These are phyloP conservation scores for Callorhinus ursinus DNA, from an alignment of 2,113 vertebrate genomes.

Conservation along the genomic window DNA sequence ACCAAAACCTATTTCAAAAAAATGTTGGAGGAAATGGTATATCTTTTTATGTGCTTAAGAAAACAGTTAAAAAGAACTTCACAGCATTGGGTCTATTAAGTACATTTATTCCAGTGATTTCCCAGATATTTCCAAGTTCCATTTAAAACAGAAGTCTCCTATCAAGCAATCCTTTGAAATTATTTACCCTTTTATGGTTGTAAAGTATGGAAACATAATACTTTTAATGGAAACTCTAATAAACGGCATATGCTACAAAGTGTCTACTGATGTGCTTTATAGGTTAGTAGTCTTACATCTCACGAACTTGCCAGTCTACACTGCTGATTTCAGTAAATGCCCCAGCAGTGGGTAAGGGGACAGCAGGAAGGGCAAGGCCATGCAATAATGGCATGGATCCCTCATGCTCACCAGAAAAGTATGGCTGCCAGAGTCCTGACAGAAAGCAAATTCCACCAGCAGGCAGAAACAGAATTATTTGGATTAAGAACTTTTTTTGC, in stretches of 20 bases:
- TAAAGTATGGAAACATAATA: constrained; percentile 83
- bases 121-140: constrained; percentile 72
- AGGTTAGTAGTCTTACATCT: constrained; percentile 80
- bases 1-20: constrained; percentile 73
- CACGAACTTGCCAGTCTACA: constrained; percentile 66
- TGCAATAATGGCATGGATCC: constrained; percentile 52
- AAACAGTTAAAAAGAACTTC: constrained; percentile 56
- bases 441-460: not conserved
- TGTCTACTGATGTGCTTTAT: constrained; percentile 82
- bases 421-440: not conserved
- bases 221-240: constrained; percentile 84
- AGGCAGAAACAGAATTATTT: not conserved
- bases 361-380: constrained; percentile 54
- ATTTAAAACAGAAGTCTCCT: constrained; percentile 84
- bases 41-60: constrained; percentile 74
- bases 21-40: constrained; percentile 58
- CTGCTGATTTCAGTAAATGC: constrained; percentile 78
- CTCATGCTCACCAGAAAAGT: constrained; percentile 63
- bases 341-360: constrained; percentile 65
- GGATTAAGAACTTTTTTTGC: not conserved
- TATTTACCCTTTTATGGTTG: constrained; percentile 85
- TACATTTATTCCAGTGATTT: constrained; percentile 80
- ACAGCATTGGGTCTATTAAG: constrained; percentile 70
- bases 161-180: constrained; percentile 84
- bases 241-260: constrained; percentile 81